Base-by-base conservation (phyloP, 64 coral and sea anemone species). In the Orbicella faveolata region DNA sequence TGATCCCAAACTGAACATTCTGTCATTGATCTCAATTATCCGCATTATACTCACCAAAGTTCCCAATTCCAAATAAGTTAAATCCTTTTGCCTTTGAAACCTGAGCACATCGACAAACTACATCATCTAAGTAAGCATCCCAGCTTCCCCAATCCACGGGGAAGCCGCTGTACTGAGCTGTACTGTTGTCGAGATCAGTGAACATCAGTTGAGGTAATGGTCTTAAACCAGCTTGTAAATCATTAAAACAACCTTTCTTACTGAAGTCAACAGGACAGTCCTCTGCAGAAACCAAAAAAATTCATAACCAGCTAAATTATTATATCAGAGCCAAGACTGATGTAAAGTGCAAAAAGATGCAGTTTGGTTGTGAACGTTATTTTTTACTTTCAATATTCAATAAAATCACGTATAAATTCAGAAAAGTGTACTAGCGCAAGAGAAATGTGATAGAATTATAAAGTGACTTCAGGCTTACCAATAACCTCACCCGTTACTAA, bases 191-290 rank as follows among this genome's bases (percentile, higher is more conserved):
- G 1, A 92, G 80, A 39, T 96, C 94, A 6, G 88, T 93, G 1
- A 93, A 80, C 33, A 96, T 48, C 16, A 86, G 76, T 34, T 75
- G 23, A 18, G 70, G 37, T n/a, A 96, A 84, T 34, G 87, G 90
- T 48, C 90, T 93, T n/a, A 67, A 66, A n/a, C 36, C 44, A 41
- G 44, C 78, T n/a, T 80, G 55, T n/a, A 76, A 63, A 21, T 96
- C 88, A 37, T 87, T 90, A 61, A 90, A 93, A 72, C 94, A 96
- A 62, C 94, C 94, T 53, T 87, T 61, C 73, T 93, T 96, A 12
- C 3, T 65, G 33, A 88, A 75, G 34, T 88, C 73, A 52, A 63
- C 52, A 11, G 61, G 52, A 62, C 87, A 88, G 51, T 78, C 75
- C 20, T 39, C 87, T 76, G 1, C 41, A 36, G 35, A 14, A 64